These are phyloP conservation scores for Physella acuta DNA, from an alignment of 1,140 invertebrate genomes.

Conservation along the genomic window DNA sequence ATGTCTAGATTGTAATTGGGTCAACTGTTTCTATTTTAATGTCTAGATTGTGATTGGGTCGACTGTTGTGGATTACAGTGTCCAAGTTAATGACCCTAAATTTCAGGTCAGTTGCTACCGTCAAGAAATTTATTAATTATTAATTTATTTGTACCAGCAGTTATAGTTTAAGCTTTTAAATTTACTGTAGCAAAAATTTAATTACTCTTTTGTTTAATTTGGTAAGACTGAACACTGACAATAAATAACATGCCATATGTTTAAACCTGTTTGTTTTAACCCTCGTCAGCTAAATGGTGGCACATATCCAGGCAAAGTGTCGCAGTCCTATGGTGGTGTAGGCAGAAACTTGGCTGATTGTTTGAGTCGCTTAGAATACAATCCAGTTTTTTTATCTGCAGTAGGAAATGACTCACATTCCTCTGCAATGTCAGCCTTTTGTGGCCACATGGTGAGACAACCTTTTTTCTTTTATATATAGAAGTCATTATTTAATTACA, in stretches of 20 bases:
- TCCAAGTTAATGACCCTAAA: conserved; percentile 1
- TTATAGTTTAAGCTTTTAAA: too few species aligned
- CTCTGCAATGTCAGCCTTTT: conserved; percentile 56
- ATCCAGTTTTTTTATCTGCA: conserved; percentile 73
- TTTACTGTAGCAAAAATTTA: too few species aligned
- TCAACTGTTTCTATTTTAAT: not conserved
- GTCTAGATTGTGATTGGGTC: conserved; percentile 14
- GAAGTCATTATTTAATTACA: too few species aligned
- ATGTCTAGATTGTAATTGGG: conserved; percentile 9
- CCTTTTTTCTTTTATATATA: too few species aligned
- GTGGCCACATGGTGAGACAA: conserved; percentile 59
- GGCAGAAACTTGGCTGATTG: conserved; percentile 88
- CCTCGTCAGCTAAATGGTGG: conserved; percentile 47
- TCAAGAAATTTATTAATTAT: too few species aligned
- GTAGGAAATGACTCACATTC: conserved; percentile 73
- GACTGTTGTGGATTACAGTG: conserved; percentile 12
- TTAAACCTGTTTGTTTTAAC: not conserved
- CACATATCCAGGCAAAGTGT: conserved; percentile 50
- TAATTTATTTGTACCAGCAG: too few species aligned
- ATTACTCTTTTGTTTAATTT: too few species aligned
- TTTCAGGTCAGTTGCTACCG: conserved; percentile 15
- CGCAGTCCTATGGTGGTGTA: conserved; percentile 74
- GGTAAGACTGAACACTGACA: not conserved
- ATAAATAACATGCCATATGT: not conserved
- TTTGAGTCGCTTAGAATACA: conserved; percentile 70